Base-by-base conservation (phyloP, 2,888 invertebrate species). In the Phaonia tiefii region DNA sequence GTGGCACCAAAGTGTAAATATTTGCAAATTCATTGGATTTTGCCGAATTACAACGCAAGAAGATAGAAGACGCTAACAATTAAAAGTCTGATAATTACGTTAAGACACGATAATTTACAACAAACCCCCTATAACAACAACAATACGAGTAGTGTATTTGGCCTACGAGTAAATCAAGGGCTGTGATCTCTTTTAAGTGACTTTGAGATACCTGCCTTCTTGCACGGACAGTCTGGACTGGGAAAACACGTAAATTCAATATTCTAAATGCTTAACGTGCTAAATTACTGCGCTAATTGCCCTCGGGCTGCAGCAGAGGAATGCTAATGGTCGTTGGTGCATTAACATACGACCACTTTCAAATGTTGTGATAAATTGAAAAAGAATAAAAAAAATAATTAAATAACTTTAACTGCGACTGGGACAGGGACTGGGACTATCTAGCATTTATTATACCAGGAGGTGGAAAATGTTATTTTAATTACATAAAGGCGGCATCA, bases 21-120 rank as follows among this genome's bases (percentile, higher is more conserved):
- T 22, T 54, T 60, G 25, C 1, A 17, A 7, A 15, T 60, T 15
- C 22, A 3, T 17, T 7, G 1, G 46, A 5, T 2, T n/a, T 44
- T 22, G 25, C 31, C 17, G 63, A 58, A 26, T 69, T 73, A 42
- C 31, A 46, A 80, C 4, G 31, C 42, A n/a, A 39, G 63, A 42
- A 22, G 63, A 3, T 13, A 51, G 22, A 51, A 20, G 10, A 22
- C 13, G 42, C 10, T 22, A 25, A 25, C 17, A 81, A 78, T 78
- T 78, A 72, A 75, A 67, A 39, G 54, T 63, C 65, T 66, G 69
- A 74, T 75, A 82, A 82, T 82, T 76, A 76, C 79, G 26, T 26
- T 17, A 31, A 76, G 76, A 79, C 82, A 79, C 82, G 82, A 82
- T 74, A 71, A 71, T 70, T 76, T 70, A 76, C 76, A 69, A 54